Percentiles rank a stretch among this genome's conserved stretches.
Conservation (phyloP, 2,113 vertebrate genomes). For the Cyanocitta stelleri region DNA sequence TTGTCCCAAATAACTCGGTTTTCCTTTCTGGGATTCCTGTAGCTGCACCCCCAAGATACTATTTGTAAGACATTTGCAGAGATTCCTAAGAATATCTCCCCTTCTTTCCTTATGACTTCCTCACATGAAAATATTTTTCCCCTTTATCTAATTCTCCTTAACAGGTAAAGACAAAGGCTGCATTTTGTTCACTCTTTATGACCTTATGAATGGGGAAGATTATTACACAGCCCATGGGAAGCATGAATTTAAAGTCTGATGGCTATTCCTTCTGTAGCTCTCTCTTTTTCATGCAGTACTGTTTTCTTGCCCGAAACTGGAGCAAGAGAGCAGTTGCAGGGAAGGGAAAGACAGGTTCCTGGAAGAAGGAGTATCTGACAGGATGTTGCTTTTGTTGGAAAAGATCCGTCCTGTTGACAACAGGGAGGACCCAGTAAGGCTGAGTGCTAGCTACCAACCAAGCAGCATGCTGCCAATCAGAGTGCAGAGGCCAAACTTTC, state of each 20-base stretch:
- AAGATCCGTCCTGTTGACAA: slow-evolving; percentile 31
- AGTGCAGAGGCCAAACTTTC: neutral
- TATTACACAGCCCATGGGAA: neutral
- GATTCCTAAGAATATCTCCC: neutral
- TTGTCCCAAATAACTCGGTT: neutral
- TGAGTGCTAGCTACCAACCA: slow-evolving; percentile 27
- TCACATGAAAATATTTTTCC: neutral
- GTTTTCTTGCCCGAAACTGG: slow-evolving; percentile 20
- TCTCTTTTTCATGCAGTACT: neutral
- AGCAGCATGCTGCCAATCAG: slow-evolving; percentile 8
- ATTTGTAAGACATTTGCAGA: neutral
- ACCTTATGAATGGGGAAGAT: neutral
- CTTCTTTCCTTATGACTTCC: neutral
- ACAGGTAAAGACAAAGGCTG: neutral
- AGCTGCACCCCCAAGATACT: neutral
- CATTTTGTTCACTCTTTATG: neutral
- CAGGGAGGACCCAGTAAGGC: slow-evolving; percentile 10
- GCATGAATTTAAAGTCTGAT: neutral
- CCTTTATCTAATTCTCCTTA: neutral
- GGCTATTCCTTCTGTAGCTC: neutral
- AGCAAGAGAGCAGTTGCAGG: slow-evolving; percentile 15
- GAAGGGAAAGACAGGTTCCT: slow-evolving; percentile 46
- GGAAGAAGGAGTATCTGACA: slow-evolving; percentile 56
- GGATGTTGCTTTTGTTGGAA: slow-evolving; percentile 61
- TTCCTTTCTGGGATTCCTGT: neutral